Base-by-base conservation (phyloP, 2,888 invertebrate genomes). In the Hirtodrosophila alboralis region DNA sequence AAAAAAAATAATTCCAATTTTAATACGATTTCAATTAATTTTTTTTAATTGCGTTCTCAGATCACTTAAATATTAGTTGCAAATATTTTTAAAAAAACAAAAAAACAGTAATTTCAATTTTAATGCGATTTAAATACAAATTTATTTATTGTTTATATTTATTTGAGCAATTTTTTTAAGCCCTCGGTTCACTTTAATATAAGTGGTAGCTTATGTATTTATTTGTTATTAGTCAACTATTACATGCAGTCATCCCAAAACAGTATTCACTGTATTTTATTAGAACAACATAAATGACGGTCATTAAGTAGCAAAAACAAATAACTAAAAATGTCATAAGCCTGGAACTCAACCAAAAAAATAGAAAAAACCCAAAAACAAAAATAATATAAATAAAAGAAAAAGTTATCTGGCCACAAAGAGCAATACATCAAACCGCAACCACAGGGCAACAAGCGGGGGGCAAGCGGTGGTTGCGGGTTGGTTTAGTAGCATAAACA, bases 271-370 rank as follows among this genome's bases (percentile, higher is more conserved):
- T 69, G 72, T 69, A 41, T 23, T 54, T 54, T 28, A 59, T 71
- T 58, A 47, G 37, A 12, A 14, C 37, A 43, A 28, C 58, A 33
- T 52, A 66, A 53, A 57, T 72, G 67, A 37, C 16, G 27, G 21
- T 49, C 70, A 70, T 72, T 70, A 58, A 57, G 49, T 58, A 41
- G 56, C 40, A 53, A 60, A 60, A 67, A 43, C 33, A 47, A 51
- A 49, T 47, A 45, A 44, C 52, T 38, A 16, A 57, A 54, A 64
- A 53, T 70, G 64, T 58, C 70, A 68, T 63, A 69, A 69, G 56
- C 51, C 16, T 3, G 3, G 38, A 10, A 13, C 21, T 6, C 16
- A 21, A 47, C 21, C 30, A 33, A 31, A 30, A 66, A 66, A 56
- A 52, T 28, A 64, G 49, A 56, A 63, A 37, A 10, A 31, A 31